phyloP scores from a whole-genome alignment of 1,140 invertebrate species.

The Oppia nitens region DNA sequence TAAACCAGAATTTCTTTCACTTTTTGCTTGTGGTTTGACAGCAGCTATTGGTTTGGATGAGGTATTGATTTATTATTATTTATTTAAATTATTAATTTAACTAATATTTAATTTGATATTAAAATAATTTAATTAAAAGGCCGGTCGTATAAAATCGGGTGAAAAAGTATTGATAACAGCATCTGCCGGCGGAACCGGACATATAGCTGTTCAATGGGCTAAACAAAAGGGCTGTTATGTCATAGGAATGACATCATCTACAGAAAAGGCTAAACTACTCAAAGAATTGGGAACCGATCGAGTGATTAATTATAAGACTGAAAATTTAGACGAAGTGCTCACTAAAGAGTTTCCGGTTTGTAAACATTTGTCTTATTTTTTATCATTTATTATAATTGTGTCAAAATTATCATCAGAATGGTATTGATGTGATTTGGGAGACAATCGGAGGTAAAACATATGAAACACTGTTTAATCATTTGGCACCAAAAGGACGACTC shows the following conservation, averaged over 20 bases:
- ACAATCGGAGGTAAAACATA: conserved; percentile 29
- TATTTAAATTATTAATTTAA: too few species aligned
- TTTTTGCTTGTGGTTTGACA: conserved; percentile 9
- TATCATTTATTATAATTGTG: not conserved
- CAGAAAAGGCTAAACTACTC: conserved; percentile 30
- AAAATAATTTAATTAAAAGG: too few species aligned
- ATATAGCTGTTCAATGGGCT: conserved; percentile 31
- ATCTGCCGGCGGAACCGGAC: conserved; percentile 29
- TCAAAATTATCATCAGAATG: not conserved
- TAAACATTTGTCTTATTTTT: not conserved
- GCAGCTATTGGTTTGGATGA: conserved; percentile 10
- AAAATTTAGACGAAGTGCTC: conserved; percentile 20
- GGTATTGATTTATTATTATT: not conserved
- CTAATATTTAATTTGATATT: conserved; percentile 21
- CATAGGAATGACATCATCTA: conserved; percentile 30
- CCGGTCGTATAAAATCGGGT: conserved; percentile 14
- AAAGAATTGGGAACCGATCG: conserved; percentile 28
- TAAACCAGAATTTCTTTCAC: conserved; percentile 2
- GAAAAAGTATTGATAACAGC: conserved; percentile 29
- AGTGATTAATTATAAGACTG: conserved; percentile 28
- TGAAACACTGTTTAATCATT: conserved; percentile 21
- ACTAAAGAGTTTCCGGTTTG: not conserved
- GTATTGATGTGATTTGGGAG: conserved; percentile 17
- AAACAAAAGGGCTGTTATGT: conserved; percentile 31
- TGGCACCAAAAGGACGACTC: conserved; percentile 25